phyloP scores from a whole-genome alignment of 2,888 invertebrate species.

The Carpatolechia fugitivella region DNA sequence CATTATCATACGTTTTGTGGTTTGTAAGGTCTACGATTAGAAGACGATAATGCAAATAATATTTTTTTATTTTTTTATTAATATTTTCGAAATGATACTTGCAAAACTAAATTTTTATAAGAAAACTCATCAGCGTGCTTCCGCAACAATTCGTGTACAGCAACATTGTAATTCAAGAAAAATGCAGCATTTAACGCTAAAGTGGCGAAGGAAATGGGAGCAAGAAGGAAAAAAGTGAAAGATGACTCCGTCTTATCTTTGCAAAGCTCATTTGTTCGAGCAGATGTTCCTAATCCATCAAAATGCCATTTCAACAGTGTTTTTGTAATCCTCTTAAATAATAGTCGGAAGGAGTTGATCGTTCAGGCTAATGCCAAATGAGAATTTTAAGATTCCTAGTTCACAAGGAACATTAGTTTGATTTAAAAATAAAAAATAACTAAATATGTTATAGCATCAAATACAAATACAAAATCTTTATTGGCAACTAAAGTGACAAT shows the following conservation, averaged over 20 bases:
- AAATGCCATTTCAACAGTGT: slow-evolving; percentile 34
- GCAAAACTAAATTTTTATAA: not conserved
- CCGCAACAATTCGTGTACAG: not conserved
- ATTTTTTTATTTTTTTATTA: too few species aligned
- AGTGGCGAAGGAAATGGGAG: not conserved
- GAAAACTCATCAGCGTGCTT: slow-evolving; percentile 4
- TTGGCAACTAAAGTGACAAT: too few species aligned
- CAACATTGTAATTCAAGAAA: slow-evolving; percentile 7
- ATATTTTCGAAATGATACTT: too few species aligned
- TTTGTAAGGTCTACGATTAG: too few species aligned
- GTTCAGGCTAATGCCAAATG: too few species aligned
- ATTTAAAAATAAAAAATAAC: too few species aligned
- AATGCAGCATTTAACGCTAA: slow-evolving; percentile 6
- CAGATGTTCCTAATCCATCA: slow-evolving; percentile 59
- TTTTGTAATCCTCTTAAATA: slow-evolving; percentile 18
- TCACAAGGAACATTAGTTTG: too few species aligned
- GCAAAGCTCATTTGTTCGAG: slow-evolving; percentile 53
- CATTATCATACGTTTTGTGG: too few species aligned
- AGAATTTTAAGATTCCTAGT: too few species aligned
- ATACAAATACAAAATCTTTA: too few species aligned
- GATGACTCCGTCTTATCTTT: slow-evolving; percentile 54
- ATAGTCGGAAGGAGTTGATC: not conserved
- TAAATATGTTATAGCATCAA: too few species aligned
- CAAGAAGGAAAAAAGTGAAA: slow-evolving; percentile 41
- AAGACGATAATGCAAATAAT: too few species aligned